These are phyloP conservation scores for Nematopogon swammerdamellus DNA, from an alignment of 2,888 invertebrate genomes.

Conservation along the genomic window DNA sequence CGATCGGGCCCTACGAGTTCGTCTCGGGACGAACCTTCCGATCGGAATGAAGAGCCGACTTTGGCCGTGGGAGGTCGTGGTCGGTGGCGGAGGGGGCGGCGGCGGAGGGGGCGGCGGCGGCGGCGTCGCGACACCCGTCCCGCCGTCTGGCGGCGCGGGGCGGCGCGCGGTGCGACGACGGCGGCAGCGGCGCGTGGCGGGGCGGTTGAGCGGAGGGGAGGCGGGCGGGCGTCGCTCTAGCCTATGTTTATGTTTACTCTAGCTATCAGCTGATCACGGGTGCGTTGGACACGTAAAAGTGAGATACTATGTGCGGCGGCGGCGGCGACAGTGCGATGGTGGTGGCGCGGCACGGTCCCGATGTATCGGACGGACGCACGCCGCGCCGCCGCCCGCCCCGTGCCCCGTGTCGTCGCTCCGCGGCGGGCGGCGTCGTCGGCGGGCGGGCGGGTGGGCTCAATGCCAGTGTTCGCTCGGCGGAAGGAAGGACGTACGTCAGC, in stretches of 20 bases:
- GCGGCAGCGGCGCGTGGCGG: conserved; percentile 15
- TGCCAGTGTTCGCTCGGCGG: conserved; percentile 12
- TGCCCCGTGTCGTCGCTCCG: too few species aligned
- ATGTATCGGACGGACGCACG: background rate
- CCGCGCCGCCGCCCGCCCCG: too few species aligned
- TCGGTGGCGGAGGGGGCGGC: too few species aligned
- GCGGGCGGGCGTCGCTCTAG: conserved; percentile 17
- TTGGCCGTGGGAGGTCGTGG: background rate
- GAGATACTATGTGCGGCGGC: too few species aligned
- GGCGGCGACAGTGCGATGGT: too few species aligned
- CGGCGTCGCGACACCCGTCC: background rate
- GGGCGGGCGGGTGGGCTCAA: background rate
- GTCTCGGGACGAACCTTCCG: background rate
- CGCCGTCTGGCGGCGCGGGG: background rate
- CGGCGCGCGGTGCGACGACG: conserved; percentile 9
- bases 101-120: background rate
- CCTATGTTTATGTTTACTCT: background rate
- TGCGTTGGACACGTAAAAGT: too few species aligned
- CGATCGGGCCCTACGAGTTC: background rate
- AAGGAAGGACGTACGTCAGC: conserved; percentile 40
- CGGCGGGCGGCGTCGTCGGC: too few species aligned
- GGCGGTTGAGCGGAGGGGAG: conserved; percentile 35
- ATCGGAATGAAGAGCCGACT: background rate
- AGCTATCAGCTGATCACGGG: background rate
- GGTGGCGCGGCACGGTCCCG: too few species aligned